A percentile compares a stretch with the other conserved stretches of the same genome.
These are phyloP conservation scores for Bufo bufo DNA, from an alignment of 2,113 vertebrate species.

Conservation along the genomic window DNA sequence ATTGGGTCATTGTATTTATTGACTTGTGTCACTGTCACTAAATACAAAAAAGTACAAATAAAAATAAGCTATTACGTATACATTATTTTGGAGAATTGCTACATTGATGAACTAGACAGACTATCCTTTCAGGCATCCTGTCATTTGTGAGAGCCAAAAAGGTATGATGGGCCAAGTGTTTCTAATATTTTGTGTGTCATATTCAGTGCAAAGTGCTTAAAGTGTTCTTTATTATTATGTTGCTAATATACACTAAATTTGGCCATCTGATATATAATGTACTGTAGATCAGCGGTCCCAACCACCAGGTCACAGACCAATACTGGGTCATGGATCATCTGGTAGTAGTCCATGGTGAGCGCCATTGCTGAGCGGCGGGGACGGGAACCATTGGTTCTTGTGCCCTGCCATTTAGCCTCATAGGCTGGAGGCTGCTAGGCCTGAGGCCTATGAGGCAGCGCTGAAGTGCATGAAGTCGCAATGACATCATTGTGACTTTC, in stretches of 20 bases:
- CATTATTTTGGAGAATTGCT: not conserved
- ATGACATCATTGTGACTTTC: too few relatives aligned
- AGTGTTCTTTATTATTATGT: not conserved
- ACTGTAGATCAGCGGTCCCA: too few relatives aligned
- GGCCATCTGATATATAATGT: too few relatives aligned
- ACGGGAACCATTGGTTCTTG: too few relatives aligned
- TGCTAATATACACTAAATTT: not conserved
- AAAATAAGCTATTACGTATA: not conserved
- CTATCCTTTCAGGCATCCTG: not conserved
- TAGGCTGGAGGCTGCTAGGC: too few relatives aligned
- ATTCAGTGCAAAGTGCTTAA: not conserved
- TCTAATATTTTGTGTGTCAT: not conserved
- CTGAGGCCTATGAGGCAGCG: too few relatives aligned
- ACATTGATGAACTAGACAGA: not conserved
- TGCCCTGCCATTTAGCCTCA: too few relatives aligned
- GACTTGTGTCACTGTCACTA: constrained; percentile 7
- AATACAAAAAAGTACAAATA: not conserved
- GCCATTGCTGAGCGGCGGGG: too few relatives aligned
- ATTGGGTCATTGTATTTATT: constrained; percentile 12
- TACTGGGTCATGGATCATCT: too few relatives aligned
- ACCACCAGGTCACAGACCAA: too few relatives aligned
- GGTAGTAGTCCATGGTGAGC: too few relatives aligned
- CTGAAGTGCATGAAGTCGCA: too few relatives aligned
- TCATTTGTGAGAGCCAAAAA: not conserved
- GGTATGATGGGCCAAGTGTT: not conserved